Evolutionary conservation across 1,140 invertebrate genomes (phyloP), one percentile per base, ranked within the genome.

Genomic region (Drosophila grimshawi): DNA sequence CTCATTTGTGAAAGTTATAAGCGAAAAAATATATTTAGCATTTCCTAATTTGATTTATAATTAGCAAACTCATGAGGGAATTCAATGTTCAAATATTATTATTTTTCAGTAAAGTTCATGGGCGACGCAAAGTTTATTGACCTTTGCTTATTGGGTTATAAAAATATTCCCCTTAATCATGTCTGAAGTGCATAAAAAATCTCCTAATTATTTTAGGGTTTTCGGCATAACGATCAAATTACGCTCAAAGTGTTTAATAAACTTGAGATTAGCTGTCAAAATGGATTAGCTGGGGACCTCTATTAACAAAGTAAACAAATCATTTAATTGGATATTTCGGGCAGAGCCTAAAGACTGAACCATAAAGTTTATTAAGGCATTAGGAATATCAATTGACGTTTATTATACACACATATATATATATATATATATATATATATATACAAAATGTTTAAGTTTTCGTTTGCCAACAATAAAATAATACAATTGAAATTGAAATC

Each of bases 211-310:
- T 56, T 19, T 46, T 48, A 39, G 52, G 35, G 39, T 10, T 56
- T 70, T 32, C 5, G 8, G 19, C 35, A 74, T 64, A 74, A 60
- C n/a, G 41, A 48, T 67, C 53, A 61, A 55, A 68, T 64, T 64
- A 41, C 46, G 6, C 63, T 63, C 39, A n/a, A 76, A 62, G 56
- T 46, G 63, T 62, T 61, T 60, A 32, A 76, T 76, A 66, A 73
- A 73, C 56, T 62, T 49, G 43, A 67, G 43, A 30, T 55, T 33
- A 11, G 43, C 30, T 4, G 27, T 3, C 11, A 3, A 46, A 60
- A 8, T 46, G 39, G 32, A 19, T 11, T 2, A 39, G 35, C 39
- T 33, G 51, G 32, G 6, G 55, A 39, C 39, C 5, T 19, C 10
- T 32, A 51, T 29, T 19, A 37, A 48, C 39, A 70, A 49, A 37